These are phyloP conservation scores for Rhogogaster chlorosoma DNA, from an alignment of 2,888 invertebrate species.

Conservation along the genomic window DNA sequence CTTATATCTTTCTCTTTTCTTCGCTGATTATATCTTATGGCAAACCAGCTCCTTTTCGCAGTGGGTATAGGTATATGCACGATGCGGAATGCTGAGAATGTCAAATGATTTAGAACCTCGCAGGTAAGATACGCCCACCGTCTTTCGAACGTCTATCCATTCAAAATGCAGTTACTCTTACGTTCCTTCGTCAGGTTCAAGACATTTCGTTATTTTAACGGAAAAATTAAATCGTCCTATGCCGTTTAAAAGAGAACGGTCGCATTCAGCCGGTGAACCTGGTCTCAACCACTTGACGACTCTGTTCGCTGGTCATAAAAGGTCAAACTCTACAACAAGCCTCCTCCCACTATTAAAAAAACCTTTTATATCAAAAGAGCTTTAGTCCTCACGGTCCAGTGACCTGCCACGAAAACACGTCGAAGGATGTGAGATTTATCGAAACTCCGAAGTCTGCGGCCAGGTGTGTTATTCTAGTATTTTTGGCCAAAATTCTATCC, in stretches of 20 bases:
- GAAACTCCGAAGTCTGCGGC: conserved; percentile 34
- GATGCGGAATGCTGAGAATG: conserved; percentile 23
- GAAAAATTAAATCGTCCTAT: background rate
- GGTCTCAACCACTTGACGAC: background rate
- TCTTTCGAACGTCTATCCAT: too few species aligned
- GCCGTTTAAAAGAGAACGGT: background rate
- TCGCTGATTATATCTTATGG: conserved; percentile 5
- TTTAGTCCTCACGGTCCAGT: conserved; percentile 71
- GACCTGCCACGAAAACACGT: conserved; percentile 71
- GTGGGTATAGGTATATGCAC: too few species aligned
- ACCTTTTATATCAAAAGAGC: conserved; percentile 55
- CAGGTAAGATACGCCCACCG: background rate
- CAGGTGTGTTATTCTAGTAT: background rate
- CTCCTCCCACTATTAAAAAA: conserved; percentile 16
- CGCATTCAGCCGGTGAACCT: background rate
- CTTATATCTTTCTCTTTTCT: background rate
- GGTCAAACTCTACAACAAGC: conserved; percentile 1
- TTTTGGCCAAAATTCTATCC: background rate
- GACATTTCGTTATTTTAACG: background rate
- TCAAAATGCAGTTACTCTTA: too few species aligned
- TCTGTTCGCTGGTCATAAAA: background rate
- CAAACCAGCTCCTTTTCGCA: conserved; percentile 1
- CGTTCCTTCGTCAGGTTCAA: too few species aligned
- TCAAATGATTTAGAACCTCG: conserved; percentile 31
- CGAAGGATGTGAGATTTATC: conserved; percentile 65